Percentiles rank a stretch among this genome's conserved stretches.
phyloP scores from a whole-genome alignment of 2,888 invertebrate species.

The Idaea biselata region DNA sequence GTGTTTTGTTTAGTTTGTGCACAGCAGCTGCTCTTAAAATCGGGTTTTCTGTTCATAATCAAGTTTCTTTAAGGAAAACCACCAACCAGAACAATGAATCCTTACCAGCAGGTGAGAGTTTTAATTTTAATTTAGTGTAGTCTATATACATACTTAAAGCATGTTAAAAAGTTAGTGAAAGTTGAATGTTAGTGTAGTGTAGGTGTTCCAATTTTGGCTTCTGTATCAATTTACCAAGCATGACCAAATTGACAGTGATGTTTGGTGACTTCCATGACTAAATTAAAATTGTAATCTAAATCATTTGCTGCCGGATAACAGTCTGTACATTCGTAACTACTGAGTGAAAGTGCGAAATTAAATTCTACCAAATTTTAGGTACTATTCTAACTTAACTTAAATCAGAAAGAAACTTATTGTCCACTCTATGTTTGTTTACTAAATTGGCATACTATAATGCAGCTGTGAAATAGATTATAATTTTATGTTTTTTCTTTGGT shows the following conservation, averaged over 20 bases:
- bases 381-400: no score
- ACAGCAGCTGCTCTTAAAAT: background rate
- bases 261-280: background rate
- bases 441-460: background rate
- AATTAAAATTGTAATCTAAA: background rate
- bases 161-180: background rate
- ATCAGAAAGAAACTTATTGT: background rate
- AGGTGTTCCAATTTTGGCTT: conserved; percentile 12
- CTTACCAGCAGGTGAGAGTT: conserved; percentile 63
- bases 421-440: background rate
- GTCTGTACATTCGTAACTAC: background rate
- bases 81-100: conserved; percentile 58
- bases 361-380: background rate
- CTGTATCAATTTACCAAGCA: background rate
- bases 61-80: background rate
- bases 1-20: background rate
- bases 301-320: background rate
- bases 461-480: conserved; percentile 23
- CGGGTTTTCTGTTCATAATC: background rate
- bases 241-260: background rate
- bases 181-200: background rate
- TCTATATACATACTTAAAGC: background rate
- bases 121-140: conserved; percentile 11
- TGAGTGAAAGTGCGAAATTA: background rate
- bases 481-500: conserved; percentile 45